These are phyloP conservation scores for Lasioglossum malachurum DNA, from an alignment of 2,888 invertebrate species.

Conservation along the genomic window DNA sequence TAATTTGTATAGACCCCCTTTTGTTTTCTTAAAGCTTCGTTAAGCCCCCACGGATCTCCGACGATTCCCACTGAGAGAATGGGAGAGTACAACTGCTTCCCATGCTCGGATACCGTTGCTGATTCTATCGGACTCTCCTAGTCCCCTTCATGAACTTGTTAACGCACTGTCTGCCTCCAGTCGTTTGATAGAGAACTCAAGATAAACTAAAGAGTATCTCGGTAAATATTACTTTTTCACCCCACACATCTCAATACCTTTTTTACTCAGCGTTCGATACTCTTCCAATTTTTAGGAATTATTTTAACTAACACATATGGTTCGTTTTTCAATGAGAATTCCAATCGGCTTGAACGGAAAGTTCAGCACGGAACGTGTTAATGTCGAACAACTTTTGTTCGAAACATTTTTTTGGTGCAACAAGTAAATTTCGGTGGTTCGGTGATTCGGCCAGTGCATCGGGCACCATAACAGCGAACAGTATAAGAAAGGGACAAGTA, in stretches of 20 bases:
- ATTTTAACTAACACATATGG: no score
- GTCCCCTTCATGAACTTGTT: neutral
- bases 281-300: no score
- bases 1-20: constrained; percentile 28
- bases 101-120: neutral
- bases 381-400: no score
- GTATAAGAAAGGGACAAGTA: neutral
- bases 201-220: no score
- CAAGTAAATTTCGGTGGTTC: no score
- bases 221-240: no score
- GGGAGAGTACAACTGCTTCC: neutral
- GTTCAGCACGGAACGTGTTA: no score
- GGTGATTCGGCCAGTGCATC: neutral
- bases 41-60: constrained; percentile 17
- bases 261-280: no score
- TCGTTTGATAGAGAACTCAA: neutral
- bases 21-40: constrained; percentile 28
- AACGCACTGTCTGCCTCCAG: neutral
- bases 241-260: no score
- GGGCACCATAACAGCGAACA: neutral
- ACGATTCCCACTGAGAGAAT: neutral
- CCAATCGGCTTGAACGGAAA: no score
- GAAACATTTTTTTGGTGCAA: no score
- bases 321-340: no score
- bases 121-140: neutral